Evolutionary conservation across 2,797 vertebrate genomes (phyloP).

Genomic region (Taenioides sp.): DNA sequence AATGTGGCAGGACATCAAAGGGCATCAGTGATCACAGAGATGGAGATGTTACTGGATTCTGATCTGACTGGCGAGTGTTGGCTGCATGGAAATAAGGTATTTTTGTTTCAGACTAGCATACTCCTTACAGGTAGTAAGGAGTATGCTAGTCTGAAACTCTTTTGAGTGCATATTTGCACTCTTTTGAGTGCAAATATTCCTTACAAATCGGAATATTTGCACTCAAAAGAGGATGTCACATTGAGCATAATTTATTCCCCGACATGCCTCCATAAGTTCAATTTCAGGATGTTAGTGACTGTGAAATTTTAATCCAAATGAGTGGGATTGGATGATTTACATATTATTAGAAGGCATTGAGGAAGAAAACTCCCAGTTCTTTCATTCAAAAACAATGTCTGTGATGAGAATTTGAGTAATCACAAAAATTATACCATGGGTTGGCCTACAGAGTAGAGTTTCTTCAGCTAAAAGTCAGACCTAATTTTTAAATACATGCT

Average conservation of each 20-base stretch:
- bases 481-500: neutral
- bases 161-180: too few relatives aligned
- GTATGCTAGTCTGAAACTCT: too few relatives aligned
- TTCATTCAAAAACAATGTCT: conserved; percentile 16
- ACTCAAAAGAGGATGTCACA: neutral
- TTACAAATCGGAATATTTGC: neutral
- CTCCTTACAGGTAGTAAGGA: conserved; percentile 2
- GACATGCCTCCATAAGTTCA: conserved; percentile 10
- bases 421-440: neutral
- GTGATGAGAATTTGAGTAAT: conserved; percentile 4
- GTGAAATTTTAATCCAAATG: conserved; percentile 33
- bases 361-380: conserved; percentile 12
- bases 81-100: conserved; percentile 32
- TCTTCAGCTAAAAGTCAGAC: neutral
- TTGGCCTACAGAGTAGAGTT: neutral
- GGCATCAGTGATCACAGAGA: conserved; percentile 79
- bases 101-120: conserved; percentile 8
- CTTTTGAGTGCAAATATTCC: too few relatives aligned
- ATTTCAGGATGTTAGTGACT: conserved; percentile 24
- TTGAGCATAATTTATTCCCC: conserved; percentile 9
- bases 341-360: conserved; percentile 31
- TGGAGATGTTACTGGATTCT: conserved; percentile 64
- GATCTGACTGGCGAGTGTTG: conserved; percentile 25
- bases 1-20: conserved; percentile 79
- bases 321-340: conserved; percentile 13